Conservation (phyloP, 2,113 vertebrate species). For the Podarcis cretensis region DNA sequence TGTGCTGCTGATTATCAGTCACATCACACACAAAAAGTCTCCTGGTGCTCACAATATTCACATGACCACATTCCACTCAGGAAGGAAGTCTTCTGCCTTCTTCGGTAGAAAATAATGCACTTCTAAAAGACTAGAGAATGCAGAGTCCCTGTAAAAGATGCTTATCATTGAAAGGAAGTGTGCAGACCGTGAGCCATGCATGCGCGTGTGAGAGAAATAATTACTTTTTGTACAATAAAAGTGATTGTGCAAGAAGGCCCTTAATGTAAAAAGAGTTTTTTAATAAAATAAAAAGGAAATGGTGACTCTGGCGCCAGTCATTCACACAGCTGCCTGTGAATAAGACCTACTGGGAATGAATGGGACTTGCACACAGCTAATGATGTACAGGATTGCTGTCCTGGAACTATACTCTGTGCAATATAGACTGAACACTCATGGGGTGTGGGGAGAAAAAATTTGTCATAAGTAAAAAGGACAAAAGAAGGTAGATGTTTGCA, state of each 20-base stretch:
- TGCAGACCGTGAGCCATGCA: not conserved
- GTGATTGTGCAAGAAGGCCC: not conserved
- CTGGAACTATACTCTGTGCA: not conserved
- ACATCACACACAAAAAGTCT: not conserved
- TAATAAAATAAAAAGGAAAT: not conserved
- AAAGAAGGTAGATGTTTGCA: too few species aligned
- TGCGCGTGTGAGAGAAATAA: not conserved
- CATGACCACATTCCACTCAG: not conserved
- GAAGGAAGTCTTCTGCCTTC: not conserved
- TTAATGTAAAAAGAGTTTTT: not conserved
- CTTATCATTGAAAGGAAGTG: not conserved
- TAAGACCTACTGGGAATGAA: not conserved
- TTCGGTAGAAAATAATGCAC: not conserved
- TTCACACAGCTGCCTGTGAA: not conserved
- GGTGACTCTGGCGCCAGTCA: too few species aligned
- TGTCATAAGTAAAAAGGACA: too few species aligned
- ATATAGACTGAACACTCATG: not conserved
- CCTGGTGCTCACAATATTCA: not conserved
- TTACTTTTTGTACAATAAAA: not conserved
- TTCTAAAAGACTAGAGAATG: not conserved
- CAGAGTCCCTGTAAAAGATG: not conserved
- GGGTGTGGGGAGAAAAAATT: too few species aligned
- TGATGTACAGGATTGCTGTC: not conserved
- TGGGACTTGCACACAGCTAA: not conserved
- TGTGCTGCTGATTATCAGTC: not conserved